Percentiles rank a stretch among this genome's conserved stretches.
phyloP scores from a whole-genome alignment of 2,113 vertebrate species.

The Entomyzon cyanotis region DNA sequence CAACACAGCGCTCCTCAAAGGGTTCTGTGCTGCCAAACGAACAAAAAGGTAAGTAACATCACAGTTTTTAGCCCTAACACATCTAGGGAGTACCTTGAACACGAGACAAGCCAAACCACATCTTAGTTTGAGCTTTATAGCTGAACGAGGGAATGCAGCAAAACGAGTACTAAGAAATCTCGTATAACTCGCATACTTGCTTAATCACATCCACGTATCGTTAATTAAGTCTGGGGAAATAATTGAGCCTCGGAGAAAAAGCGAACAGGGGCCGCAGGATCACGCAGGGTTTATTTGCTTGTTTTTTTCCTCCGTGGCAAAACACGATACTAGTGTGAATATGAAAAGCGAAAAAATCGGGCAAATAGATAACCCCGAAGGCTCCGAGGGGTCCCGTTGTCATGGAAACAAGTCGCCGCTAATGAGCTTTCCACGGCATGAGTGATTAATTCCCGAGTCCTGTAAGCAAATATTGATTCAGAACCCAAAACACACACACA shows the following conservation, averaged over 20 bases:
- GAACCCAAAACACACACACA: background rate
- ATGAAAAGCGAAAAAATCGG: background rate
- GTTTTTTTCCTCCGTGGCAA: background rate
- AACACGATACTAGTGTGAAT: rapidly evolving
- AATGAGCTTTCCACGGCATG: conserved; percentile 23
- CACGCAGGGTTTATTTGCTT: background rate
- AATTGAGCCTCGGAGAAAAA: background rate
- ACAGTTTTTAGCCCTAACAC: background rate
- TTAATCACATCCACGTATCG: background rate
- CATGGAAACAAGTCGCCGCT: conserved; percentile 62
- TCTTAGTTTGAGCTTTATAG: background rate
- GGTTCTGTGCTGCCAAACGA: background rate
- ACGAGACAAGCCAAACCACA: background rate
- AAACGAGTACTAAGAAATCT: background rate
- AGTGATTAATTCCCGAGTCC: background rate
- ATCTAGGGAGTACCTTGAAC: background rate
- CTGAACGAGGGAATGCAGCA: background rate
- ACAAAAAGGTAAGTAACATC: background rate
- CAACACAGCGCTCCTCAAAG: background rate
- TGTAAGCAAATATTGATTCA: background rate
- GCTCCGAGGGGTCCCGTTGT: conserved; percentile 53
- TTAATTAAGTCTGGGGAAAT: background rate
- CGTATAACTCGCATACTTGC: background rate
- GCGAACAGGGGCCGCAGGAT: background rate
- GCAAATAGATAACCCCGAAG: background rate